Evolutionary conservation across 2,797 vertebrate species (phyloP), one percentile per base, ranked within the genome.

Genomic region (Setipinna tenuifilis): DNA sequence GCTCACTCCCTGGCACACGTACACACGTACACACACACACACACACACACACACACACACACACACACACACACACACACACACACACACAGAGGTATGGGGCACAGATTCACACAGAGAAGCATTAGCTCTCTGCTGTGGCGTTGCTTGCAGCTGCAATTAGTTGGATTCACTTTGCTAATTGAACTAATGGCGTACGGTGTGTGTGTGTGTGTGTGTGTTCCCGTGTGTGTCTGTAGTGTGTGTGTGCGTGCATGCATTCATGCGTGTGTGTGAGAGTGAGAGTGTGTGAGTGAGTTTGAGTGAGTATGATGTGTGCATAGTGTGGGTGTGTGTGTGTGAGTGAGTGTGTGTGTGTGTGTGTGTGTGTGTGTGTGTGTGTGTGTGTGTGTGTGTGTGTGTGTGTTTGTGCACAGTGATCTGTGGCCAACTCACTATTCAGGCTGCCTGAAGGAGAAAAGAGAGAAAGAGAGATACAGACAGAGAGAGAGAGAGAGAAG

Each of bases 81-180:
- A n/a, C n/a, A n/a, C n/a, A n/a, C n/a, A n/a, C n/a, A n/a, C n/a
- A 48, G 68, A 19, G 58, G 71, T 28, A 17, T 48, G 28, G 78
- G 23, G 83, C 25, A 12, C 5, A 14, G 23, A 61, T 50, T 82
- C 78, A 86, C 86, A 82, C 54, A 82, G 85, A 87, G 84, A 88
- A 85, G 82, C 85, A 31, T 44, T 61, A 84, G 83, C 87, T 86
- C 80, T 90, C 88, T 90, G 86, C 88, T 86, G 75, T 90, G 88
- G 86, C 90, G 85, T 91, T 87, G 89, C 91, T 94, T 93, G 93
- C 93, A 91, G 92, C 87, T 84, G 92, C 94, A 94, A 95, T 95
- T 94, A 94, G 94, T 93, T 90, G 92, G 92, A 91, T 94, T 93
- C 93, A 95, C 93, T 94, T 90, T 91, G 91, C 94, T 95, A 94